Evolutionary conservation across 2,888 invertebrate species (phyloP), one percentile per base, ranked within the genome.

Genomic region (Aplocera efformata): DNA sequence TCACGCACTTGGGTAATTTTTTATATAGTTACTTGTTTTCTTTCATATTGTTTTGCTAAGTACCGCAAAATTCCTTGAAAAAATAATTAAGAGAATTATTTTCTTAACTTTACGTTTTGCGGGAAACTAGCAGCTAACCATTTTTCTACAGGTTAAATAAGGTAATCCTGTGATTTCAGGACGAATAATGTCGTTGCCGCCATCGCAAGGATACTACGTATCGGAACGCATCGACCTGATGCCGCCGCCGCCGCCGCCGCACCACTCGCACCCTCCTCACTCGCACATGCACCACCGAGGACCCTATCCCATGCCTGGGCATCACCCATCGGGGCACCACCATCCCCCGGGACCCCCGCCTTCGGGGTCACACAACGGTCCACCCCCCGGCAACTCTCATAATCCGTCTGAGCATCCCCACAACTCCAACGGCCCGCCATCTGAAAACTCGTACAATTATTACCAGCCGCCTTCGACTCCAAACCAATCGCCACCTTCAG

Each of bases 161-260:
- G n/a, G n/a, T n/a, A n/a, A n/a, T 6, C 2, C 25, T 31, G 7
- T 20, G 5, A 9, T 50, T 51, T 5, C 60, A 85, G 85, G 84
- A 43, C 76, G 88, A 9, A 81, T 89, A 39, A 77, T 89, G 79
- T 73, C 72, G 1, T 58, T 86, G 0, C 79, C 85, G 0, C 72
- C 80, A 0, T 65, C 82, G 0, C 77, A 77, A 32, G 86, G 84
- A 2, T 86, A 85, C 65, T 88, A 88, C 67, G 79, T 88, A 28
- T 65, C 84, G 0, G 84, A 88, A 40, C 78, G 88, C 24, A 72
- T 78, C 13, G 88, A 84, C 56, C 56, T 63, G 9, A 53, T 70
- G 1, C 67, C 70, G 1, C 63, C 63, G 0, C 71, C 69, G 0
- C 63, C 68, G 0, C 70, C 66, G 1, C 58, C 45, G 0, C 53